Evolutionary conservation across 1,140 invertebrate species (phyloP), one percentile per base, ranked within the genome.

Genomic region (Bombus superbus): DNA sequence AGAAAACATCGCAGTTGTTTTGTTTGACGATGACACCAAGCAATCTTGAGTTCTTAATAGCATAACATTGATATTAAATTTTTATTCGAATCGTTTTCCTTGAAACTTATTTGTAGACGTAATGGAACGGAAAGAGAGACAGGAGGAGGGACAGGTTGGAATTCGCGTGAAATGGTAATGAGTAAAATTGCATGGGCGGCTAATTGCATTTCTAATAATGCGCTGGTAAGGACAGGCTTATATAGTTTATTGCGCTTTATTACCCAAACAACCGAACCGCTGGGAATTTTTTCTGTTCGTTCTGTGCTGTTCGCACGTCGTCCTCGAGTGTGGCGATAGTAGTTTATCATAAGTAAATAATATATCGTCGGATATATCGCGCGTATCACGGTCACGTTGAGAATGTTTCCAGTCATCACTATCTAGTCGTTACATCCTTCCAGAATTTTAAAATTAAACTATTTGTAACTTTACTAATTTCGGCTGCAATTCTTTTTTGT

Each of bases 181-280:
- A 59, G 66, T 62, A 64, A 40, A 85, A 78, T 47, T 42, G 53
- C 47, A 44, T 59, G 69, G 83, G 64, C 66, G 59, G 75, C 66
- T 89, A 89, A 89, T 89, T 85, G 78, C 86, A 78, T 89, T 85
- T 66, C 72, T 89, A 89, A 89, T 89, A 88, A 87, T 64, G 40
- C 77, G 72, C n/a, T 35, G n/a, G n/a, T 53, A 71, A n/a, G n/a
- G 35, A 47, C 13, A 15, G 11, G 80, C 77, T 77, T 78, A 42
- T 80, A 76, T 32, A 81, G 77, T 88, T 88, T 81, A 88, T 77
- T 72, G 66, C 53, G 68, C 77, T 89, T 85, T 81, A 81, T 81
- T 66, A 78, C 72, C 40, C 40, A 28, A 53, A 64, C 77, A 62
- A 62, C 35, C 44, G 78, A 88, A 57, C 73, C 86, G 68, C 47